Evolutionary conservation across 2,888 invertebrate genomes (phyloP).

Genomic region (Trichopoda pennipes): DNA sequence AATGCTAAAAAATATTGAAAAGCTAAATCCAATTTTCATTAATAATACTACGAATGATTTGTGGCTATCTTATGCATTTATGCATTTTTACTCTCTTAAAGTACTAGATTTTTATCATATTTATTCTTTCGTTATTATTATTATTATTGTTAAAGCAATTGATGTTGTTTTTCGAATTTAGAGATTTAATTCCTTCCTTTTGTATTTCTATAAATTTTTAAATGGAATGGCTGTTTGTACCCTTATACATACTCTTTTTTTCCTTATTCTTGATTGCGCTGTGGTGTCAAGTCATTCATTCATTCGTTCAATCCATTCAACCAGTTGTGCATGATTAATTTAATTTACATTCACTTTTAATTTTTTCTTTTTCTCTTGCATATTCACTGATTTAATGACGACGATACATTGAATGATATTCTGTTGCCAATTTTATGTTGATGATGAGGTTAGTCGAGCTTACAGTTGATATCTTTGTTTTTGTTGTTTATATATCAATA

Average conservation of each 20-base stretch:
- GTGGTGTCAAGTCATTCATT: conserved; percentile 41
- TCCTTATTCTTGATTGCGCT: not conserved
- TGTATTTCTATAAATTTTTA: not conserved
- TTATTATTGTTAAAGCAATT: too few species aligned
- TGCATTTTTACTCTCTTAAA: too few species aligned
- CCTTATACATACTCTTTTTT: not conserved
- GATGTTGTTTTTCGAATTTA: not conserved
- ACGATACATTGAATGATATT: conserved; percentile 10
- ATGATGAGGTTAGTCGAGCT: conserved; percentile 4
- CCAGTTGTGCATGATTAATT: conserved; percentile 63
- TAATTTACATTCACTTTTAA: conserved; percentile 62
- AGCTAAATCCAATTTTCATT: too few species aligned
- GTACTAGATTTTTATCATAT: too few species aligned
- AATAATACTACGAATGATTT: too few species aligned
- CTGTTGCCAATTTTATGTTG: conserved; percentile 21
- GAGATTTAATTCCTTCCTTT: not conserved
- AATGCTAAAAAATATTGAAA: too few species aligned
- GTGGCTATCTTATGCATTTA: too few species aligned
- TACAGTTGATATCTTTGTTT: not conserved
- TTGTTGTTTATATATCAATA: conserved; percentile 33
- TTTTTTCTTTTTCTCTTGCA: conserved; percentile 50
- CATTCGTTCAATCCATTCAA: conserved; percentile 36
- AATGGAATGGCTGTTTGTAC: not conserved
- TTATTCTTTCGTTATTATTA: too few species aligned
- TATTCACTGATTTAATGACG: conserved; percentile 25